Percentiles rank a stretch among this genome's conserved stretches.
These are phyloP conservation scores for Catagonus wagneri DNA, from an alignment of 2,113 vertebrate genomes.

Conservation along the genomic window DNA sequence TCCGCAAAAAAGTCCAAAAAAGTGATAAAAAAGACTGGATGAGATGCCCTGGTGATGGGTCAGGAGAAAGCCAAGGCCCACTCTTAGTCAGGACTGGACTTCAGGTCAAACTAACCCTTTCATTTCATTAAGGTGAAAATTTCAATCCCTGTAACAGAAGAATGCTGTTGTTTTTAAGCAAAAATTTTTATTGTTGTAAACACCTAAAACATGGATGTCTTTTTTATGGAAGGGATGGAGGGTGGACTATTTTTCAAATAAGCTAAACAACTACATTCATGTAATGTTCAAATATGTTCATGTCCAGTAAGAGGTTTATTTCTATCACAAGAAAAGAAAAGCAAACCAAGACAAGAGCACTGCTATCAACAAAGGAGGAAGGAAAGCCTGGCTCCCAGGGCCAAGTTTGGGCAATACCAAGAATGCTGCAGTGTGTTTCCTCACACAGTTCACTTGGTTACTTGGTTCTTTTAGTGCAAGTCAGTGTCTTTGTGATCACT, in stretches of 20 bases:
- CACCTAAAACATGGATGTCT: neutral
- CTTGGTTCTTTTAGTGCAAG: neutral
- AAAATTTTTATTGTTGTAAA: neutral
- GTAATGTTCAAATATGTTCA: neutral
- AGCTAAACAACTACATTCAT: neutral
- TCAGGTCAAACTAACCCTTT: neutral
- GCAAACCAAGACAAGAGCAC: neutral
- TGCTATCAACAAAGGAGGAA: neutral
- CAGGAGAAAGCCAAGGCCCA: neutral
- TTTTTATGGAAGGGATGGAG: neutral
- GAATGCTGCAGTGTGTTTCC: neutral
- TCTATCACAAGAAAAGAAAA: neutral
- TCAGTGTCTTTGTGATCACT: neutral
- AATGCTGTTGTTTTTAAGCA: conserved; percentile 24
- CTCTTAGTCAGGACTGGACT: neutral
- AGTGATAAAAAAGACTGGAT: neutral
- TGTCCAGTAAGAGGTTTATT: neutral
- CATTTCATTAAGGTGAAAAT: conserved; percentile 12
- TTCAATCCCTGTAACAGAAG: neutral
- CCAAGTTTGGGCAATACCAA: too few relatives aligned
- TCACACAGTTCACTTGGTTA: neutral
- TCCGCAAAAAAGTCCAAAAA: neutral
- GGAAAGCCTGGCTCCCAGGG: neutral
- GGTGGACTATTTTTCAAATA: neutral
- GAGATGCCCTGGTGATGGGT: neutral